Evolutionary conservation across 2,888 invertebrate genomes (phyloP).

Genomic region (Trissolcus brochymenae): DNA sequence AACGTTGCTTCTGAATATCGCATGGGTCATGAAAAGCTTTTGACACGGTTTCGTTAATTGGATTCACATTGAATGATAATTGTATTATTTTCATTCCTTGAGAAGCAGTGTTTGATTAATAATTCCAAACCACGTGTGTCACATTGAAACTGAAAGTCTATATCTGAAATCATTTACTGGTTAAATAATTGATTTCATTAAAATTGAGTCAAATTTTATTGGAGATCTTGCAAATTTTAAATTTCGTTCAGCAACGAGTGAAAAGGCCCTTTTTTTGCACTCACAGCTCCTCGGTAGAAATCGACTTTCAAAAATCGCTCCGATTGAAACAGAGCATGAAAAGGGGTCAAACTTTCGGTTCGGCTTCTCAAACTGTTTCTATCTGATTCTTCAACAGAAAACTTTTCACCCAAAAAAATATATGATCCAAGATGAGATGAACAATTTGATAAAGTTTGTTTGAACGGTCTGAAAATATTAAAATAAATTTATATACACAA

Average conservation of each 20-base stretch:
- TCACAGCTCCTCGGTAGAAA: slow-evolving; percentile 20
- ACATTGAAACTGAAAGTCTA: too few species aligned
- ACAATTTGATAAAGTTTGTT: too few species aligned
- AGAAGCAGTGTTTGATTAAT: slow-evolving; percentile 25
- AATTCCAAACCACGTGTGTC: slow-evolving; percentile 9
- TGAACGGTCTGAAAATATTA: too few species aligned
- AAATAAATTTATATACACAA: too few species aligned
- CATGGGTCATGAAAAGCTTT: slow-evolving; percentile 8
- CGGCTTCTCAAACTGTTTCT: slow-evolving; percentile 7
- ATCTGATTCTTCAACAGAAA: slow-evolving; percentile 5
- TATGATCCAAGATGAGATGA: too few species aligned
- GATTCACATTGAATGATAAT: slow-evolving; percentile 26
- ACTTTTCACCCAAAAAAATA: slow-evolving; percentile 2
- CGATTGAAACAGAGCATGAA: slow-evolving; percentile 34
- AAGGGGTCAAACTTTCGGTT: slow-evolving; percentile 41
- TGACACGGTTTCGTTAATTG: slow-evolving; percentile 43
- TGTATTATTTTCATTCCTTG: slow-evolving; percentile 8
- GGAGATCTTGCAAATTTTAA: too few species aligned
- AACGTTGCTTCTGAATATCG: too few species aligned
- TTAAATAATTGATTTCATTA: too few species aligned
- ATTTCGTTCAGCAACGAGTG: neutral
- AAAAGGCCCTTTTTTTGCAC: slow-evolving; percentile 22
- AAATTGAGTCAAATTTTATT: too few species aligned
- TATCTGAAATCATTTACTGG: too few species aligned
- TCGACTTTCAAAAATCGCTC: slow-evolving; percentile 41